These are phyloP conservation scores for Aplodontia rufa DNA, from an alignment of 2,113 vertebrate genomes.

Conservation along the genomic window DNA sequence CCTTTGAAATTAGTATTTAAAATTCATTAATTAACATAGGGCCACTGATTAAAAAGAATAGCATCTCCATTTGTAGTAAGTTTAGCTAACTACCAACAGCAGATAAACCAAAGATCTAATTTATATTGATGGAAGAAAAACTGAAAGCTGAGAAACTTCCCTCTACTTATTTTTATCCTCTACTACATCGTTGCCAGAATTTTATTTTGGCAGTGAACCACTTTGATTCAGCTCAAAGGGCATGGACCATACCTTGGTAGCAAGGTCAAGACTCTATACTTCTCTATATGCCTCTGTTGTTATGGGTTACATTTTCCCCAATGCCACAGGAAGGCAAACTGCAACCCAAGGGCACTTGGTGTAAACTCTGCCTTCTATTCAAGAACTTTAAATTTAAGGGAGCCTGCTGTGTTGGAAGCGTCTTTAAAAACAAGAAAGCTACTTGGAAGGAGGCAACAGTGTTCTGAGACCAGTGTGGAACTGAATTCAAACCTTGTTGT, in stretches of 20 bases:
- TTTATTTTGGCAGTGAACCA: not conserved
- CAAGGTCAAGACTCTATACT: slow-evolving; percentile 15
- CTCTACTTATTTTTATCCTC: not conserved
- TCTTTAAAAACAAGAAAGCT: slow-evolving; percentile 50
- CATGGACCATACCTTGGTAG: not conserved
- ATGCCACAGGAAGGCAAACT: not conserved
- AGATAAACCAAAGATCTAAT: not conserved
- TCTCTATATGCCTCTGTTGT: not conserved
- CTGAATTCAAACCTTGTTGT: slow-evolving; percentile 80
- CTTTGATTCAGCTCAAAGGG: not conserved
- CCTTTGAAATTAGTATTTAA: not conserved
- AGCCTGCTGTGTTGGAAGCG: slow-evolving; percentile 9
- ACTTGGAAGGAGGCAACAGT: slow-evolving; percentile 51
- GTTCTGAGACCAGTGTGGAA: slow-evolving; percentile 58
- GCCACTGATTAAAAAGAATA: too few relatives aligned
- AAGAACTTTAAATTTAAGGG: slow-evolving; percentile 50
- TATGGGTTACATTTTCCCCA: not conserved
- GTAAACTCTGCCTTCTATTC: not conserved
- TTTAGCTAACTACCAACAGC: not conserved
- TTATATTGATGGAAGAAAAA: not conserved
- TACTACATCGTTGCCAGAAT: not conserved
- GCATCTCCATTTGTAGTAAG: not conserved
- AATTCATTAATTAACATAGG: not conserved
- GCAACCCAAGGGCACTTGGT: not conserved
- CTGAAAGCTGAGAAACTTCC: not conserved